phyloP scores from a whole-genome alignment of 2,113 vertebrate species.

The Peucedramus taeniatus region DNA sequence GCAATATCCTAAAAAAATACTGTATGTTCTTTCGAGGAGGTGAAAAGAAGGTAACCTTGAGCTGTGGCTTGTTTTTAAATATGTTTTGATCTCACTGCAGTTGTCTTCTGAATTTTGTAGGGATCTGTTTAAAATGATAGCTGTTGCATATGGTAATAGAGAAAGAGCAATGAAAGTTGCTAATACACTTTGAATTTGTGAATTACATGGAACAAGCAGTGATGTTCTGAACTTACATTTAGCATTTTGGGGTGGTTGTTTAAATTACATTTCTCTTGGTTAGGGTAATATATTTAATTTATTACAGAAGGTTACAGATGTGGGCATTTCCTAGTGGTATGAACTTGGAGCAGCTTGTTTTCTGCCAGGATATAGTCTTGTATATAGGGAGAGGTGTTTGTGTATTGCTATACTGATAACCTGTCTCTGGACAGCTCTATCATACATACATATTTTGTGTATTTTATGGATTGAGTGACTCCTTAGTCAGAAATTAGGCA shows the following conservation, averaged over 20 bases:
- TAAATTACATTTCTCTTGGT: neutral
- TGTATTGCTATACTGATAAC: neutral
- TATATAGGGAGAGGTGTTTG: neutral
- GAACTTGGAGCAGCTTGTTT: neutral
- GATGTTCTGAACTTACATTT: neutral
- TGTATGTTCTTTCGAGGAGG: neutral
- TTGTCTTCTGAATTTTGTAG: neutral
- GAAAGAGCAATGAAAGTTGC: neutral
- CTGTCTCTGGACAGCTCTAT: neutral
- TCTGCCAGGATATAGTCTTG: neutral
- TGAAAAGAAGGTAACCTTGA: neutral
- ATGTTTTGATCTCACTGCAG: neutral
- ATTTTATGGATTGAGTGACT: neutral
- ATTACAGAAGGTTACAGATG: neutral
- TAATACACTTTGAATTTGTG: neutral
- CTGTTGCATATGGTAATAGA: neutral
- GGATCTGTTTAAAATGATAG: neutral
- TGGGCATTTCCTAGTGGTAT: neutral
- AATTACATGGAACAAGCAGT: neutral
- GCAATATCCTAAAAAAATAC: neutral
- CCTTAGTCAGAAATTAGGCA: neutral
- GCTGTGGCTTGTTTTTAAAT: neutral
- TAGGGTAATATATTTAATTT: neutral
- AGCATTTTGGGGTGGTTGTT: neutral
- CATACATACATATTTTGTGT: accelerated